Evolutionary conservation across 2,888 invertebrate genomes (phyloP).

Genomic region (Epirrhoe tristata): DNA sequence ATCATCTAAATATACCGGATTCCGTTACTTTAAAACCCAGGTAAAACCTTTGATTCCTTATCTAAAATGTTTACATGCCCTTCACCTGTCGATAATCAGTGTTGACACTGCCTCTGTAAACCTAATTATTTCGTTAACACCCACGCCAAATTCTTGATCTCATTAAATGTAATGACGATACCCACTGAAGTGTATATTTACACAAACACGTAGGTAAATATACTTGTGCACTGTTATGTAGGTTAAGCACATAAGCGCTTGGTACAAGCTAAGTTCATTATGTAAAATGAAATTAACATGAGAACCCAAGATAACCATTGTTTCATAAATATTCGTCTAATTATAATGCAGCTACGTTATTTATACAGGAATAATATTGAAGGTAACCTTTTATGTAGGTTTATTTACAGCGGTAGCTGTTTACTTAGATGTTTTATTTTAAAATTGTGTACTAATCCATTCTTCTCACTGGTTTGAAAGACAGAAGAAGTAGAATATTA

Average conservation of each 20-base stretch:
- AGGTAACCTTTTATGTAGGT: not conserved
- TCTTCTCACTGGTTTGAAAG: no score
- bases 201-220: constrained; percentile 1
- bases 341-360: not conserved
- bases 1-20: not conserved
- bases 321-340: not conserved
- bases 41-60: not conserved
- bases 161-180: constrained; percentile 33
- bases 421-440: no score
- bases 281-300: constrained; percentile 12
- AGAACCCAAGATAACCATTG: not conserved
- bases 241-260: constrained; percentile 16
- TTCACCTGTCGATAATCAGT: constrained; percentile 8
- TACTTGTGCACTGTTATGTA: constrained; percentile 13
- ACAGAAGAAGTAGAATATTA: no score
- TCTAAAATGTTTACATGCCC: not conserved
- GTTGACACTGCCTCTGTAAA: constrained; percentile 26
- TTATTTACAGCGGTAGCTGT: not conserved
- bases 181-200: constrained; percentile 23
- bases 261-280: constrained; percentile 12
- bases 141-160: constrained; percentile 36
- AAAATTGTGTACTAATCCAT: no score
- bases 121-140: constrained; percentile 33
- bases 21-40: not conserved
- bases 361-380: not conserved